Conservation (phyloP, 2,113 vertebrate species). For the Strix uralensis region DNA sequence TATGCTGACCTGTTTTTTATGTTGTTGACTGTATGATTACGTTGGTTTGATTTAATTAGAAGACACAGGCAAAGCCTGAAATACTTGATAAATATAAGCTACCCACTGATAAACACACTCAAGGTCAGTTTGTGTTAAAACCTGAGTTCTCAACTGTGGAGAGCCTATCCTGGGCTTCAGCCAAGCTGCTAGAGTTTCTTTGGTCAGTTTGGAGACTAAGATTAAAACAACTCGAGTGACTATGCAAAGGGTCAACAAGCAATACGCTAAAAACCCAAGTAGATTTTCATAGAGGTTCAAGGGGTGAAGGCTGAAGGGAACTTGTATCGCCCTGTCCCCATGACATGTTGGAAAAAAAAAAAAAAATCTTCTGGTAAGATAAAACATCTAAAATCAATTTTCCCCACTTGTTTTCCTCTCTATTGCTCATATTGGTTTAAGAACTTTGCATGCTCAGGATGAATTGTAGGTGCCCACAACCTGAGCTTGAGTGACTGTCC, state of each 20-base stretch:
- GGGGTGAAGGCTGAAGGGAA: background rate
- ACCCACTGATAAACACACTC: background rate
- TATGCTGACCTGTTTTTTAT: conserved; percentile 25
- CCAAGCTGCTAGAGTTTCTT: background rate
- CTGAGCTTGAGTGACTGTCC: background rate
- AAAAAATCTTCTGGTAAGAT: background rate
- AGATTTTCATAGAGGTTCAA: background rate
- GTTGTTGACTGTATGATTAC: background rate
- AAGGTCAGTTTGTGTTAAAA: background rate
- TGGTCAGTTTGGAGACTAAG: background rate
- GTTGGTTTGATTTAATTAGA: conserved; percentile 25
- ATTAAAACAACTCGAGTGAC: background rate
- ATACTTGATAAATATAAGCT: background rate
- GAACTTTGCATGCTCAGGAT: background rate
- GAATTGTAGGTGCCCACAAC: background rate
- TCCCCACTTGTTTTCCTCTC: background rate
- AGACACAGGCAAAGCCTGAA: background rate
- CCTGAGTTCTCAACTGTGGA: background rate
- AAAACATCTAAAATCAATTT: background rate
- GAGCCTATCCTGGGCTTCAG: background rate
- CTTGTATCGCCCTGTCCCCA: background rate
- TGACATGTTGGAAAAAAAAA: background rate
- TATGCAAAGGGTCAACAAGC: background rate
- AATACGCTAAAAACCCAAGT: background rate
- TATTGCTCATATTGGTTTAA: background rate